Evolutionary conservation across 2,888 invertebrate species (phyloP), one percentile per base, ranked within the genome.

Genomic region (Pardosa pseudoannulata): DNA sequence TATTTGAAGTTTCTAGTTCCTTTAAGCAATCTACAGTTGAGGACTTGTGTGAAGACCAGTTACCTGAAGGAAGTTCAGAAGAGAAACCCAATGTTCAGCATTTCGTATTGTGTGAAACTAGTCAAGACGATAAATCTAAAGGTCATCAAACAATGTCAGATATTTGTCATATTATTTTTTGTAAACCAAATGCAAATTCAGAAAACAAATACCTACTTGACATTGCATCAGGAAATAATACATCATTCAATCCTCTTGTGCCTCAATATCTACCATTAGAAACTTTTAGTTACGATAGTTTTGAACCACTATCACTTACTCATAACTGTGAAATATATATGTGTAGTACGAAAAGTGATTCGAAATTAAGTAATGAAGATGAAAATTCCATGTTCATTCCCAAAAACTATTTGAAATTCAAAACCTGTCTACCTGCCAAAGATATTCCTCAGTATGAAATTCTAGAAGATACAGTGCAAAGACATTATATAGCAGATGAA

Each of bases 241-340:
- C 78, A 9, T 74, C 62, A 28, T 67, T 65, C 27, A 78, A 83
- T 39, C 83, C 83, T 29, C 67, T 83, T 6, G 50, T 83, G 41
- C 83, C 83, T 65, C 83, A 83, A 31, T 83, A 83, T 72, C 56
- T 83, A 36, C 83, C 83, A 3, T 27, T 39, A 23, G 83, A 78
- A 78, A 83, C 56, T 36, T 73, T 31, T 7, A 78, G 28, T 62
- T 78, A 71, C 67, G 32, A 67, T 23, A 73, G 31, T 31, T 78
- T 78, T 73, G 83, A 83, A 32, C 36, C 72, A 19, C 46, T 83
- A 50, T 83, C 83, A 67, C 72, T 72, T 65, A 46, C 64, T 27
- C 76, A 83, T 23, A 83, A 65, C 28, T 83, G 83, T 72, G 83
- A 83, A 78, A 83, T 83, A 67, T 83, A 83, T 31, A 50, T 78